Base-by-base conservation (phyloP, 1,140 invertebrate genomes). In the Wiebesia pumilae region DNA sequence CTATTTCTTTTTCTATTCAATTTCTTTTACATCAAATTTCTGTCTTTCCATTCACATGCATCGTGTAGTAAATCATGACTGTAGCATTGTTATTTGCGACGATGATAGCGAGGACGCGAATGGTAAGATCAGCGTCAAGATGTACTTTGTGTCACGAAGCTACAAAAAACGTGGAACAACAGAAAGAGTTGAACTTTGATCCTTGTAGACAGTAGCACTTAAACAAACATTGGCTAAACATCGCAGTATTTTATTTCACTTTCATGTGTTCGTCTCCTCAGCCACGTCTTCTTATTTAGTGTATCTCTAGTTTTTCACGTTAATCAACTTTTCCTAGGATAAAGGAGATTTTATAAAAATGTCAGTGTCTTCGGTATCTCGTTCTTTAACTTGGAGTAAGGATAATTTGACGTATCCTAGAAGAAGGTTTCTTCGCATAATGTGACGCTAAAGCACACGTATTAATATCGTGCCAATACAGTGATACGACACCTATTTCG, bases 211-310 rank as follows among this genome's bases (percentile, higher is more conserved):
- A 21, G 40, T 78, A 86, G 80, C 40, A 82, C 71, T 27, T 67
- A 62, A 67, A 43, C 62, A 87, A 87, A 87, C 75, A 87, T 87
- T 30, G 43, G 43, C 27, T 78, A 82, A 87, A 87, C 62, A 67
- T 24, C 65, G 43, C 27, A 19, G 21, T 54, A 33, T 21, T 19
- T 27, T 40, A 12, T 19, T 30, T 33, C 14, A 33, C 30, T 79
- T 35, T 58, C 30, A 27, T 62, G 21, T 47, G 7, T 16, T 54
- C 51, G 16, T 54, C 19, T 62, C 27, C 27, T 24, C 24, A 24
- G 4, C 4, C 10, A 27, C 24, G 27, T 62, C 58, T 27, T 3
- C 27, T 62, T 62, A 21, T 24, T 4, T 62, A 3, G 10, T 62
- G 24, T 27, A 62, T 62, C 21, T 62, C 24, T 14, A 62, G 3